phyloP scores from a whole-genome alignment of 35 echinoderm and acorn worm species.

The Chiridota heheva region DNA sequence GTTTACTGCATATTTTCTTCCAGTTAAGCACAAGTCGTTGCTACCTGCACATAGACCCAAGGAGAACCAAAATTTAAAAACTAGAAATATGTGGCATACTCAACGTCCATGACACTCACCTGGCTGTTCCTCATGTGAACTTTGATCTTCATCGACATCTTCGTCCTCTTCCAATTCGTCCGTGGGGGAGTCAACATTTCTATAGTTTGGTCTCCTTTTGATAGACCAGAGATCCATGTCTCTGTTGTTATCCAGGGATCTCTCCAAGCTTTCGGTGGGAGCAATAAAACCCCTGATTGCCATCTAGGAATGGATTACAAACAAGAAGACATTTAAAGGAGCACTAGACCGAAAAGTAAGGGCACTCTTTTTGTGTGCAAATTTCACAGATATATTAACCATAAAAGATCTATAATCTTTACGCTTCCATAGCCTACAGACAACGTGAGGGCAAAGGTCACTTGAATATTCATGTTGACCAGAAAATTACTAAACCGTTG shows the following conservation, averaged over 20 bases:
- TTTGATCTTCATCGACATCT: neutral
- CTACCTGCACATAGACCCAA: neutral
- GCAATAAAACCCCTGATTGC: constrained; percentile 76
- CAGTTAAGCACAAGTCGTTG: neutral
- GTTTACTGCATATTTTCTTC: too few relatives aligned
- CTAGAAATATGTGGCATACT: too few relatives aligned
- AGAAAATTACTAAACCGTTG: too few relatives aligned
- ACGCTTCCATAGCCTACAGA: too few relatives aligned
- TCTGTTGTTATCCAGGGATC: constrained; percentile 72
- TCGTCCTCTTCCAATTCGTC: constrained; percentile 36
- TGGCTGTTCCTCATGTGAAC: constrained; percentile 8
- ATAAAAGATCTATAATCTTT: neutral
- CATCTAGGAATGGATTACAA: constrained; percentile 8
- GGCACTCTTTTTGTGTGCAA: too few relatives aligned
- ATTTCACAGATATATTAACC: neutral
- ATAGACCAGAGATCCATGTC: constrained; percentile 10
- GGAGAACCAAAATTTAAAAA: too few relatives aligned
- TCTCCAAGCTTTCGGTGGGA: constrained; percentile 78
- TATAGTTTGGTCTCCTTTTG: constrained; percentile 80
- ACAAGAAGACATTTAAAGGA: neutral
- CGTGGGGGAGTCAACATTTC: constrained; percentile 86
- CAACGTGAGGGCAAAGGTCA: too few relatives aligned
- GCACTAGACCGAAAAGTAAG: too few relatives aligned
- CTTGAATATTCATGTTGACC: too few relatives aligned
- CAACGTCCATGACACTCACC: neutral